Evolutionary conservation across 2,888 invertebrate genomes (phyloP), one percentile per base, ranked within the genome.

Genomic region (Tenthredo scrophulariae): DNA sequence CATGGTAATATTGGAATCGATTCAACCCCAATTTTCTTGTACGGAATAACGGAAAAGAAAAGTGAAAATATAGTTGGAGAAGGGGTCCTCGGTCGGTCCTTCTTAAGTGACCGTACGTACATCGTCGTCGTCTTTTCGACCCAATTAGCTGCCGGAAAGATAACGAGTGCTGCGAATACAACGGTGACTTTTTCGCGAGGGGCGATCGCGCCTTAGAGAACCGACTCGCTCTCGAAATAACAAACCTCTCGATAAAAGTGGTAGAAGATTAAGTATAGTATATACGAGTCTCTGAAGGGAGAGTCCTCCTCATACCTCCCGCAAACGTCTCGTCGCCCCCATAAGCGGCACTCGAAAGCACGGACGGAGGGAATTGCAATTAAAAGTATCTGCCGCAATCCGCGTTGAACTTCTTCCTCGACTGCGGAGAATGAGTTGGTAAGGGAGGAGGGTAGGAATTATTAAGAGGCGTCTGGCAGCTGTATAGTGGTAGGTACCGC

Each of bases 341-440:
- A 22, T 43, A 54, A 77, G 22, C 77, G 50, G 37, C 77, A 77
- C 77, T 54, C 77, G 18, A 15, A 50, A 77, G 54, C 77, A 50
- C 26, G 77, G 77, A 54, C 77, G 77, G 89, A 91, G 89, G 91
- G 92, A 92, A 92, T 92, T 91, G 92, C 92, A 93, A 92, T 92
- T 92, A 93, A 93, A 92, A 92, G 92, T 92, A 93, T 92, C 92
- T 91, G 91, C 91, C 91, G 90, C 91, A 92, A 92, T 92, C 92
- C 92, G 91, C 92, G 92, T 92, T 93, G 92, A 92, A 92, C 92
- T 92, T 92, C 91, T 91, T 90, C 91, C 88, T 89, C 88, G 87
- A 85, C 89, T 80, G 7, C 15, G 43, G n/a, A 40, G 43, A 74
- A 40, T 43, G 87, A 89, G 85, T 67, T 67, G 15, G 33, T 18